Base-by-base conservation (phyloP, 2,797 vertebrate species). In the Enteromius afrohamiltoni region DNA sequence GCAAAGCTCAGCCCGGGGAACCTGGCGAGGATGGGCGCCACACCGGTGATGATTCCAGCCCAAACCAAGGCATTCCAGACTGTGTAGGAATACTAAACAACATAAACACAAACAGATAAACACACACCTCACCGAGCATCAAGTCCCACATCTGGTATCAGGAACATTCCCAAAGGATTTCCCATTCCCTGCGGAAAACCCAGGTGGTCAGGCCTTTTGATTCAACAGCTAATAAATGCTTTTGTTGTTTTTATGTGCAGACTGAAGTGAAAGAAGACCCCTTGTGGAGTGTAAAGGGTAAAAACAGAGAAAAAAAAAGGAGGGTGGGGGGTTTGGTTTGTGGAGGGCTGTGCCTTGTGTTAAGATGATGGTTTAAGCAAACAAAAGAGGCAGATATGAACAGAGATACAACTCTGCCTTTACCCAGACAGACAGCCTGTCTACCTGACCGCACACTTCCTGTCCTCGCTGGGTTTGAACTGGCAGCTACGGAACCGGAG, bases 1-100 rank as follows among this genome's bases (percentile, higher is more conserved):
- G 70, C 79, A 26, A 94, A 92, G 91, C 91, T 82, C 0, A 93
- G 93, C 82, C 93, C 91, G 1, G 86, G 85, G 8, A 93, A 91
- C 83, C 88, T 93, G 92, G 88, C 85, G 80, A 94, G 94, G 86
- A 93, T 93, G 93, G 95, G 94, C 75, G 94, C 92, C 4, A 92
- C 92, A 0, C 89, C 94, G 14, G 93, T 93, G 84, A 95, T 90
- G 94, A 92, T 95, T 88, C 95, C 95, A 1, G 93, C 93, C 60
- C 95, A 96, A 85, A 95, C 93, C 91, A 92, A 93, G 86, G 95
- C 95, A 3, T 96, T 96, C 90, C 94, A 96, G 92, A 96, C 96
- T 51, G 95, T 96, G 83, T 97, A 92, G 88, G 83, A 17, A 73
- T 34, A 75, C 34, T 3, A 29, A 53, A 47, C n/a, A 0, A 62